These are phyloP conservation scores for Mythimna pallens DNA, from an alignment of 2,888 invertebrate genomes.

Conservation along the genomic window DNA sequence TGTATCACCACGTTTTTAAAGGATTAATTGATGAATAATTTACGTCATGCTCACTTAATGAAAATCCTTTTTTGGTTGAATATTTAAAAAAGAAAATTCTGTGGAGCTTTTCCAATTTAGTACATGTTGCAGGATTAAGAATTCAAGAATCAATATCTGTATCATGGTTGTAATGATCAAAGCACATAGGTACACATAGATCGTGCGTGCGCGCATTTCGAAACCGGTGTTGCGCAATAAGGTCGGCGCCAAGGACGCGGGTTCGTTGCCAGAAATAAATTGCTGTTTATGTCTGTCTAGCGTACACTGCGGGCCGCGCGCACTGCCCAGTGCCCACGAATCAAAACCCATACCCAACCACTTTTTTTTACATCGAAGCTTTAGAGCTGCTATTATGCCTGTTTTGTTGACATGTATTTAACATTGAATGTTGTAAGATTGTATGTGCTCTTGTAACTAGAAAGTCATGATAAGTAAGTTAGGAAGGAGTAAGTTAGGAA, in stretches of 20 bases:
- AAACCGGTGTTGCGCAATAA: conserved; percentile 90
- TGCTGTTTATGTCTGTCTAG: conserved; percentile 88
- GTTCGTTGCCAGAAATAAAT: conserved; percentile 90
- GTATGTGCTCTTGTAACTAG: neutral
- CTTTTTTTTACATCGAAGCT: neutral
- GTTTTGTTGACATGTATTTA: neutral
- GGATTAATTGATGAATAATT: neutral
- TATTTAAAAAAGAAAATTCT: neutral
- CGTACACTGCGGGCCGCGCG: conserved; percentile 70
- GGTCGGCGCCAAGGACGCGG: conserved; percentile 89
- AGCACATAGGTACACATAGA: conserved; percentile 71
- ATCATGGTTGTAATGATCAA: conserved; percentile 65
- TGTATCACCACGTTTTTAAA: conserved; percentile 10
- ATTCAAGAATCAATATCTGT: conserved; percentile 40
- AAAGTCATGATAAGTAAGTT: neutral
- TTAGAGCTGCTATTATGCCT: neutral
- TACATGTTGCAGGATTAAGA: conserved; percentile 9
- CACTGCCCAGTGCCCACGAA: conserved; percentile 58
- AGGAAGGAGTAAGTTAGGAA: neutral
- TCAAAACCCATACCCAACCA: conserved; percentile 38
- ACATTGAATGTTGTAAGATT: neutral
- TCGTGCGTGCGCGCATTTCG: conserved; percentile 81
- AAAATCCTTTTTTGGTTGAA: too few relatives aligned
- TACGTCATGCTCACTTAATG: neutral
- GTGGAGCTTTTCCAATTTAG: neutral